Conservation (phyloP, 2,888 invertebrate species). For the Euspilapteryx auroguttella region DNA sequence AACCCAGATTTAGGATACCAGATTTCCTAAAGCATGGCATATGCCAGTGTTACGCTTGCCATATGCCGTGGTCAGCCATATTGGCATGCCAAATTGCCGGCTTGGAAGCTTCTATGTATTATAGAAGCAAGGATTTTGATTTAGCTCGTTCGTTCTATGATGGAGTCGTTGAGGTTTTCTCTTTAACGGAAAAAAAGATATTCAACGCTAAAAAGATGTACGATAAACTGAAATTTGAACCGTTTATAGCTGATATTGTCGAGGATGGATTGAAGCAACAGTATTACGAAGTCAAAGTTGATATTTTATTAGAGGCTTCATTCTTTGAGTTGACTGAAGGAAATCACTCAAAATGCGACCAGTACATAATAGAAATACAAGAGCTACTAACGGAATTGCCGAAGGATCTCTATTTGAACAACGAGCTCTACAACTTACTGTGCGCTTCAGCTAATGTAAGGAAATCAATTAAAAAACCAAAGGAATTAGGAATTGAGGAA, state of each 20-base stretch:
- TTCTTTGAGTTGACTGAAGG: constrained; percentile 23
- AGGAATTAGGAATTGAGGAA: too few species aligned
- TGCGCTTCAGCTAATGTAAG: constrained; percentile 20
- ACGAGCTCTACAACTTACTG: constrained; percentile 30
- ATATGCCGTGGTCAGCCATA: constrained; percentile 14
- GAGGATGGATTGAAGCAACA: constrained; percentile 11
- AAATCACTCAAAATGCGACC: constrained; percentile 19
- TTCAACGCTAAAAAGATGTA: constrained; percentile 9
- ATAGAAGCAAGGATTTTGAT: constrained; percentile 21
- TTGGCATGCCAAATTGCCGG: constrained; percentile 17
- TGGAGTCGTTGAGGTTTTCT: constrained; percentile 18
- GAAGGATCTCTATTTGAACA: constrained; percentile 15
- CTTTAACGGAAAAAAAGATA: constrained; percentile 15
- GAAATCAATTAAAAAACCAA: constrained; percentile 11
- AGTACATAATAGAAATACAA: constrained; percentile 22
- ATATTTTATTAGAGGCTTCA: constrained; percentile 24
- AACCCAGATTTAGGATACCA: constrained; percentile 19
- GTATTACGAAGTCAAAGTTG: constrained; percentile 15
- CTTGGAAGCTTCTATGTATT: constrained; percentile 28
- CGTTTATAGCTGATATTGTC: constrained; percentile 16
- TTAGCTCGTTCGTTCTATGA: constrained; percentile 33
- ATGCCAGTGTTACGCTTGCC: constrained; percentile 28
- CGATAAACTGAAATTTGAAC: constrained; percentile 11
- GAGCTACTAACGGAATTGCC: constrained; percentile 19
- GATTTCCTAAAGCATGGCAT: constrained; percentile 20